Percentiles rank a stretch among this genome's conserved stretches.
Conservation (phyloP, 2,113 vertebrate genomes). For the Pelvicachromis taeniatus region DNA sequence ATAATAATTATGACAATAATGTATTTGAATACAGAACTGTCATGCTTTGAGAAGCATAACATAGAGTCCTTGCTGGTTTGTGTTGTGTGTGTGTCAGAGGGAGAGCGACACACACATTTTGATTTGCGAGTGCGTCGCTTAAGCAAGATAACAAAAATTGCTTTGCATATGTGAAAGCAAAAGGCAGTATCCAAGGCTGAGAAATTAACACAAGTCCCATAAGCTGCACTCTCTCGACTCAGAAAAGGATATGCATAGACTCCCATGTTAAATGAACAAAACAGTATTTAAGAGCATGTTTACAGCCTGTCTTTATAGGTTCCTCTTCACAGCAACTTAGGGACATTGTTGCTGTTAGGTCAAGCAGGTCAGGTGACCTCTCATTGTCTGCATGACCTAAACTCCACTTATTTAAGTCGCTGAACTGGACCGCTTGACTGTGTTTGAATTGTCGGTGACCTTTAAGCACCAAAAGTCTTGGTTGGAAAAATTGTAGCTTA, state of each 20-base stretch:
- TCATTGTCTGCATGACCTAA: neutral
- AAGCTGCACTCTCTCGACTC: neutral
- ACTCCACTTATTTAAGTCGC: neutral
- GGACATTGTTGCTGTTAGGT: neutral
- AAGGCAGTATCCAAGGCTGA: neutral
- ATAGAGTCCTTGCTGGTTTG: neutral
- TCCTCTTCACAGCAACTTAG: neutral
- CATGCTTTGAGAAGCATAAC: neutral
- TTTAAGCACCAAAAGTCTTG: neutral
- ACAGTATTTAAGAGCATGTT: neutral
- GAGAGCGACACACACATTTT: neutral
- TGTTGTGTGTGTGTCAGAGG: neutral
- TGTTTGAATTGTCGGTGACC: neutral
- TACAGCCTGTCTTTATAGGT: neutral
- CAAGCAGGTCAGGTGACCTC: neutral
- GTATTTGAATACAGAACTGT: neutral
- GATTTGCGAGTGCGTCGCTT: neutral
- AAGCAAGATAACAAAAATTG: neutral
- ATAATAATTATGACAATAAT: neutral
- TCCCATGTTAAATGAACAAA: neutral
- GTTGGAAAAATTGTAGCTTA: neutral
- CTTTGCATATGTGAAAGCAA: neutral
- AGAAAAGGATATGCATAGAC: neutral
- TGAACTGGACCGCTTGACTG: neutral
- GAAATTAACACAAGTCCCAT: neutral